Evolutionary conservation across 2,113 vertebrate species (phyloP), one percentile per base, ranked within the genome.

Genomic region (Oreochromis niloticus): DNA sequence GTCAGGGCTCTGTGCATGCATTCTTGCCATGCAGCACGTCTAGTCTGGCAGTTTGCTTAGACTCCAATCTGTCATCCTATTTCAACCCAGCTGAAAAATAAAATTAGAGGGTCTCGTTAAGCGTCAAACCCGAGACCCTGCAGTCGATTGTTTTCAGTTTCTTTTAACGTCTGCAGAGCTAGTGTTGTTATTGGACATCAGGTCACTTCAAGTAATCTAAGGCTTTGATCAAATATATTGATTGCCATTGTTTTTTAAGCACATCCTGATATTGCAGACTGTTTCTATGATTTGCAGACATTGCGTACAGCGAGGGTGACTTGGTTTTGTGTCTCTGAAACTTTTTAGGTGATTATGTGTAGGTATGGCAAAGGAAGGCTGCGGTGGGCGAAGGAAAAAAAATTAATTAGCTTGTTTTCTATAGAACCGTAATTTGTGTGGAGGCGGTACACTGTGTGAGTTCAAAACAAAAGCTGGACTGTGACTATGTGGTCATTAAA

Each of bases 1-100:
- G 73, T 93, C 88, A 86, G 63, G 36, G 63, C 43, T 89, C 56
- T 43, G 52, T 73, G 27, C 54, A 83, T 27, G 12, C 52, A 5
- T 50, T 83, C n/a, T 73, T 73, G 81, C 84, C 63, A 85, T 78
- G 36, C 59, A 43, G 81, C 75, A 59, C 63, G 61, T 86, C 79
- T 13, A 56, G 83, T 79, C 68, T 13, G 83, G 81, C 78, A 68
- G 2, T 71, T 43, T 43, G 68, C 81, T 89, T 61, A 83, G 84
- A 34, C 73, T 82, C 80, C 84, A 63, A 81, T 89, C 88, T 81
- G 80, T 80, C 85, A 54, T 82, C 78, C 66, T 48, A 79, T 85
- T 88, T 83, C 36, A 54, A 57, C 82, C n/a, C 17, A 59, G 24
- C 17, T 32, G 19, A 55, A 66, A 63, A 82, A 57, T 14, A 16